Base-by-base conservation (phyloP, 1,140 invertebrate species). In the Dinoponera quadriceps region DNA sequence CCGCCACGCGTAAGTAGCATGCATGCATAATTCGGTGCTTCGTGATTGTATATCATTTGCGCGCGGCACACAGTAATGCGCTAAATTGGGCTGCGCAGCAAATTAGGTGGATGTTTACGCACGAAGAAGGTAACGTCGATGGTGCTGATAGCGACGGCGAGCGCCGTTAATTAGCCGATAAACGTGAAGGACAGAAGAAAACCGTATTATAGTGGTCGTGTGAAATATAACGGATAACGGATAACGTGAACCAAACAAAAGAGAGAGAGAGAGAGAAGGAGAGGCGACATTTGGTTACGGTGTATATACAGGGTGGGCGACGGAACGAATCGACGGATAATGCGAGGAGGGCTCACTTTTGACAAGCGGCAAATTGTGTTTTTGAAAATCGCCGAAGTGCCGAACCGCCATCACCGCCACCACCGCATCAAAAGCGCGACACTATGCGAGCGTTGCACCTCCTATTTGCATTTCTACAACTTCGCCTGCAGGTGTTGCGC, bases 21-120 rank as follows among this genome's bases (percentile, higher is more conserved):
- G 71, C 71, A 73, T 73, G 71, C 71, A 73, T 73, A 73, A 73
- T 73, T 44, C 3, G 55, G 71, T 27, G 71, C 54, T 59, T 59
- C 71, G 59, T 73, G 71, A 73, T 73, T 73, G 55, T 59, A 73
- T 73, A 73, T 73, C 54, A 73, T 73, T 73, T 25, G 71, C 71
- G 71, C 71, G 55, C 16, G 11, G 29, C 20, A 59, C 44, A 73
- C 54, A 44, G 0, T 59, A 73, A 73, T 59, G 54, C 55, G 20
- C 16, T 22, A 73, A 73, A 73, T 73, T 73, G 54, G 33, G 29
- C 71, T 59, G 38, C 22, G 55, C 22, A 44, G 71, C 29, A 59
- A 73, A 73, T 73, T 73, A 73, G 55, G 22, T 57, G 54, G 16
- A 57, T 73, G 71, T 73, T 71, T 73, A 38, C 27, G 51, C 54